A percentile compares a stretch with the other conserved stretches of the same genome.
These are phyloP conservation scores for Artibeus lituratus DNA, from an alignment of 2,797 vertebrate species.

Conservation along the genomic window DNA sequence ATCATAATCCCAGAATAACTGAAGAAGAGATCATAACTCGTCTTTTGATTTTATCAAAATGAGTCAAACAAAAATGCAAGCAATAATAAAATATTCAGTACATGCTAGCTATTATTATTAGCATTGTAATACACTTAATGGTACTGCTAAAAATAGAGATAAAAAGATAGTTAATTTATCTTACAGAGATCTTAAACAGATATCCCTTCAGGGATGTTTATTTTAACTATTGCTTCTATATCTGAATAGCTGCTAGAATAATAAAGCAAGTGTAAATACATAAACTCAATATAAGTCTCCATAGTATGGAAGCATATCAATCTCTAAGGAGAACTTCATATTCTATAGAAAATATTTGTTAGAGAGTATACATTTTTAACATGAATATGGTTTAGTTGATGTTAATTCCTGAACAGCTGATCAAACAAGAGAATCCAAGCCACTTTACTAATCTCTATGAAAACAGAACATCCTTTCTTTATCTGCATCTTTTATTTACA, in stretches of 20 bases:
- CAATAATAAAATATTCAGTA: not conserved
- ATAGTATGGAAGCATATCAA: not conserved
- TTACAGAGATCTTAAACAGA: not conserved
- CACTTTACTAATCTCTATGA: slow-evolving; percentile 45
- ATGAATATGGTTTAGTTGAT: not conserved
- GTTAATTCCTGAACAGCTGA: slow-evolving; percentile 24
- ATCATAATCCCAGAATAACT: not conserved
- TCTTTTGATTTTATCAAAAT: not conserved
- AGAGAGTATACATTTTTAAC: not conserved
- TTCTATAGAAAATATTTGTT: slow-evolving; percentile 33
- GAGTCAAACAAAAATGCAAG: slow-evolving; percentile 38
- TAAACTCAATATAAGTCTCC: not conserved
- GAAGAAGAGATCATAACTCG: not conserved
- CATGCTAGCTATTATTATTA: not conserved
- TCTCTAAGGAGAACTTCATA: not conserved
- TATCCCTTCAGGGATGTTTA: not conserved
- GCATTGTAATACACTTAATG: not conserved
- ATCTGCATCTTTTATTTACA: slow-evolving; percentile 20
- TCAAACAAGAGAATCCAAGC: not conserved
- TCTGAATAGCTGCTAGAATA: not conserved
- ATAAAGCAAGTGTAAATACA: slow-evolving; percentile 1
- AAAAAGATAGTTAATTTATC: slow-evolving; percentile 22
- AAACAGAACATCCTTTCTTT: not conserved
- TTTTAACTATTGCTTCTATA: not conserved
- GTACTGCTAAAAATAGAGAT: not conserved